These are phyloP conservation scores for Dermolepida albohirtum DNA, from an alignment of 2,888 invertebrate species.

Conservation along the genomic window DNA sequence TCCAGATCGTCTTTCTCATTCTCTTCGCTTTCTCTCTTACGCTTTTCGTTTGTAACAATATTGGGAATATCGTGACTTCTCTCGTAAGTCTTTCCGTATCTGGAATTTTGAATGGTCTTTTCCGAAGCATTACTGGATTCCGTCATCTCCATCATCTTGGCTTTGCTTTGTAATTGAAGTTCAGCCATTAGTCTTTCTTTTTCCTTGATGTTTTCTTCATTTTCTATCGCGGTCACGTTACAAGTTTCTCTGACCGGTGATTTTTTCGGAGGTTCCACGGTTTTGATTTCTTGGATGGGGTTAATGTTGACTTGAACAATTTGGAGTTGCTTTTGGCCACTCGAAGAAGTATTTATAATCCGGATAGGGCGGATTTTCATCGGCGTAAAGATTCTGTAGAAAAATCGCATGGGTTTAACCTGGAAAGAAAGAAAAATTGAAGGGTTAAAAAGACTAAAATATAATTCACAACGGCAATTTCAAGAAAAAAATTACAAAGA, in stretches of 20 bases:
- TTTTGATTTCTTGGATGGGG: conserved; percentile 32
- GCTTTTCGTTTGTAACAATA: conserved; percentile 20
- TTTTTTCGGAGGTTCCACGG: conserved; percentile 21
- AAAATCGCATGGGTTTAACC: conserved; percentile 75
- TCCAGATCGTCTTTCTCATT: conserved; percentile 9
- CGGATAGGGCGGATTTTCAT: conserved; percentile 62
- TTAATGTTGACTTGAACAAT: conserved; percentile 57
- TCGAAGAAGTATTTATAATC: conserved; percentile 60
- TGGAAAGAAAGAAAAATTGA: conserved; percentile 56
- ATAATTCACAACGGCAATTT: no score
- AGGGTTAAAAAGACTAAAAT: not conserved
- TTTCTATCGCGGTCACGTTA: conserved; percentile 30
- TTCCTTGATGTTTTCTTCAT: conserved; percentile 49
- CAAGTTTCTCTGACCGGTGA: conserved; percentile 5
- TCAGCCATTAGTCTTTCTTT: conserved; percentile 61
- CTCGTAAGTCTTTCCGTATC: conserved; percentile 36
- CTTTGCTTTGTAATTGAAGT: conserved; percentile 59
- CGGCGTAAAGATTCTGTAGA: conserved; percentile 70
- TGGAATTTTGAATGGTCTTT: conserved; percentile 15
- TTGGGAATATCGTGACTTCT: conserved; percentile 7
- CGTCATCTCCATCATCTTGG: conserved; percentile 48
- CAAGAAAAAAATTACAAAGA: no score
- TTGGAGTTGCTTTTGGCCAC: conserved; percentile 62
- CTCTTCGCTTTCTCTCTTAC: conserved; percentile 43
- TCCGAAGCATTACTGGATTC: conserved; percentile 38